These are phyloP conservation scores for Neelides sp. DNA, from an alignment of 1,140 invertebrate genomes.

Conservation along the genomic window DNA sequence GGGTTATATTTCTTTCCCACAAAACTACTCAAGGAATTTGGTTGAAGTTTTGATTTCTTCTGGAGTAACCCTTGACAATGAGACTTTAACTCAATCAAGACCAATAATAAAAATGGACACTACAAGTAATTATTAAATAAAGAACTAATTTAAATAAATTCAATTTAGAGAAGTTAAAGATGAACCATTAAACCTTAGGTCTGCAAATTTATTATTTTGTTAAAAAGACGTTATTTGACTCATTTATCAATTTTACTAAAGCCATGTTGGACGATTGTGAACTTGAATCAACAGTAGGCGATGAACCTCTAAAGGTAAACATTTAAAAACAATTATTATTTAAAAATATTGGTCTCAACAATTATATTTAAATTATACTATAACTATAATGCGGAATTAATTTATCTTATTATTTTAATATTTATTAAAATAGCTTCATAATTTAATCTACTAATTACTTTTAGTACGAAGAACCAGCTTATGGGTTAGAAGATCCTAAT, in stretches of 20 bases:
- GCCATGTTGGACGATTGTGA: conserved; percentile 8
- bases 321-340: not conserved
- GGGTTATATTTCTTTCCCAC: conserved; percentile 69
- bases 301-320: not conserved
- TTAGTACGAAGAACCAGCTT: conserved; percentile 55
- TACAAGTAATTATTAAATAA: conserved; percentile 84
- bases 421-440: not conserved
- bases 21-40: conserved; percentile 70
- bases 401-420: no score
- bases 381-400: no score
- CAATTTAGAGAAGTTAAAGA: not conserved
- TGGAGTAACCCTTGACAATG: conserved; percentile 53
- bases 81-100: conserved; percentile 62
- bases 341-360: no score
- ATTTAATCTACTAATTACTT: no score
- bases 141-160: no score
- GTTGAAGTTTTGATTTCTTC: conserved; percentile 53
- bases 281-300: not conserved
- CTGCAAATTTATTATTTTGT: not conserved
- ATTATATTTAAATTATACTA: no score
- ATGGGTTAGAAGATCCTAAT: conserved; percentile 49
- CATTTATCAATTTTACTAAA: not conserved
- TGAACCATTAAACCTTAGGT: not conserved
- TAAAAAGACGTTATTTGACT: not conserved
- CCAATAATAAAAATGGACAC: conserved; percentile 74